phyloP scores from a whole-genome alignment of 2,888 invertebrate genomes.

The Meandrusa payeni region DNA sequence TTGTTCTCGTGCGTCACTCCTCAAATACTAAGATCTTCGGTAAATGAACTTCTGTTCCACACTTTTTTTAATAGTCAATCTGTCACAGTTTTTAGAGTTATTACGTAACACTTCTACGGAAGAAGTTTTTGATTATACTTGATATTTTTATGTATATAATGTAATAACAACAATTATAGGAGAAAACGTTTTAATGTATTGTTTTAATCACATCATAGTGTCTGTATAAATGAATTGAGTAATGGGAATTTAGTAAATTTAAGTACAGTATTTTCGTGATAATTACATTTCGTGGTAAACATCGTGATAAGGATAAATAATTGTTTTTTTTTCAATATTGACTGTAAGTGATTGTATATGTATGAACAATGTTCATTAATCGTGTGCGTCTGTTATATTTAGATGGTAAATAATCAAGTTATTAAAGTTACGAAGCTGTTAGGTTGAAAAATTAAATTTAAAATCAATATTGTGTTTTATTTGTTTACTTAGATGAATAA shows the following conservation, averaged over 20 bases:
- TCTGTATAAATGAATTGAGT: slow-evolving; percentile 53
- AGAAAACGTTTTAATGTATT: too few species aligned
- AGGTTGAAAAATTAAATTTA: slow-evolving; percentile 78
- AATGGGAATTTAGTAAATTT: slow-evolving; percentile 74
- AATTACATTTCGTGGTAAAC: slow-evolving; percentile 73
- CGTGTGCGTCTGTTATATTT: slow-evolving; percentile 74
- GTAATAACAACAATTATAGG: too few species aligned
- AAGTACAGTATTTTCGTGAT: slow-evolving; percentile 78
- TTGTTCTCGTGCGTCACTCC: too few species aligned
- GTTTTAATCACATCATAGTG: too few species aligned
- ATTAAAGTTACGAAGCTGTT: slow-evolving; percentile 75
- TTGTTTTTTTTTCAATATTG: slow-evolving; percentile 78
- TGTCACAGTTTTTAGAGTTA: too few species aligned
- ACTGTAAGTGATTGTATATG: slow-evolving; percentile 72
- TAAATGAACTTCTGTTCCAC: too few species aligned
- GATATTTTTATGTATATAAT: too few species aligned
- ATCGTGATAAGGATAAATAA: slow-evolving; percentile 72
- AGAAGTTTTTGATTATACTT: too few species aligned
- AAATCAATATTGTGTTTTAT: slow-evolving; percentile 59
- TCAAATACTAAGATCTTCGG: too few species aligned
- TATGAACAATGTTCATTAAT: slow-evolving; percentile 79
- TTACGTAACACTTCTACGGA: too few species aligned
- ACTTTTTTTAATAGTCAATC: too few species aligned
- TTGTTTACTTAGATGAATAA: too few species aligned
- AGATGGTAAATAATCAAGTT: slow-evolving; percentile 76